Evolutionary conservation across 2,113 vertebrate genomes (phyloP), one percentile per base, ranked within the genome.

Genomic region (Rhabdomys dilectus): DNA sequence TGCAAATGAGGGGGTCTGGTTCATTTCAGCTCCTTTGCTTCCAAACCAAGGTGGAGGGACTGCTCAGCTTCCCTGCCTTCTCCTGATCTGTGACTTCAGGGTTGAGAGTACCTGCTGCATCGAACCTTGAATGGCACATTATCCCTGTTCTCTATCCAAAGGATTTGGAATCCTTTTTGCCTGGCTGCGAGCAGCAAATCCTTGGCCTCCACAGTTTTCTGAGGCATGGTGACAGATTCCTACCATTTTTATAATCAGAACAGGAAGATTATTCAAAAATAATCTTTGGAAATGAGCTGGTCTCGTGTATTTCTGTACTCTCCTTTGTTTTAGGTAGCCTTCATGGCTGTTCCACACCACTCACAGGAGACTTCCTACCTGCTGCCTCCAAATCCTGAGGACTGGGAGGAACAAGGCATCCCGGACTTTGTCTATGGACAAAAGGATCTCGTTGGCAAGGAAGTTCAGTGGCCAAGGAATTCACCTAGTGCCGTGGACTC

Each of bases 381-480:
- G 75, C 96, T 96, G 0, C 94, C 96, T 73, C 73, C 56, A 42
- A 56, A 87, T 73, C 51, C 8, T 3, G 39, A 75, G 36, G 58
- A 72, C 91, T 87, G 97, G 96, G 96, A 81, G 51, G 10, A 16
- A 12, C 53, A n/a, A 0, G 39, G 58, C 17, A 1, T 77, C 7
- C 93, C 97, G 24, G 96, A 97, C 39, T 99, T 99, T 88, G 78
- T 97, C 24, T 99, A 99, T 39, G 88, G 96, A 29, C 91, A 97
- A 36, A 89, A 98, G 75, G 99, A 99, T 16, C 99, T 99, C 2
- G 29, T 98, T 4, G 48, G 72, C 70, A 77, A 82, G 10, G 97
- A 96, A 0, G 36, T 97, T 51, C 96, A 94, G 53, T 99, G 99
- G 98, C 94, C 29, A 0, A 7, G 21, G 51, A n/a, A 13, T 0